Base-by-base conservation (phyloP, 1,140 invertebrate genomes). In the Scaptomyza montana region DNA sequence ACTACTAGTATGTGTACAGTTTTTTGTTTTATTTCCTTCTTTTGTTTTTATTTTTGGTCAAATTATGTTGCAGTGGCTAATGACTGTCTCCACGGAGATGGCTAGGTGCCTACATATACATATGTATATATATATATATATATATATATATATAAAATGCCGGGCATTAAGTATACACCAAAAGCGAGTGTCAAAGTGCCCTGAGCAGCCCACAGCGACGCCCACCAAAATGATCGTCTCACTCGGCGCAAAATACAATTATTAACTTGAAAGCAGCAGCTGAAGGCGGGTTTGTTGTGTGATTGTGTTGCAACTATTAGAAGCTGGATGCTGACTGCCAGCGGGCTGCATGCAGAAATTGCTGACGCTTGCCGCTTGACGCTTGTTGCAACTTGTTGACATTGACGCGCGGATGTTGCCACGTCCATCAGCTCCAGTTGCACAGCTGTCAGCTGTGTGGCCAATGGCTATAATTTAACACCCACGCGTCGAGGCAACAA, bases 381-480 rank as follows among this genome's bases (percentile, higher is more conserved):
- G 57, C 80, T 60, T 65, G 76, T 69, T 61, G 53, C 85, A 77
- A 63, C 74, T 74, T 54, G 78, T 81, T 86, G 82, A 86, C 82
- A 86, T 87, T 87, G 82, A 86, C 67, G 78, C 74, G 81, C 39
- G 57, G 51, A 54, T 62, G 68, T 65, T 49, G 62, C 69, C 66
- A 21, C 66, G 54, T 64, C 67, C 72, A 82, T 74, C 74, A 59
- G 62, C 49, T 43, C 63, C 16, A 41, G 33, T 60, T 75, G 69
- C 60, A 50, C 60, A 50, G 56, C 61, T 64, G 74, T 72, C 51
- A 61, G 68, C 33, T 54, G 47, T 55, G 56, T 70, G 54, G 43
- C 78, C 70, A 66, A 55, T 43, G 77, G 84, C 85, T 77, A 80
- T 79, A 87, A 87, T 87, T 87, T 79, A 79, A 84, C 82, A 87